phyloP scores from a whole-genome alignment of 2,888 invertebrate genomes.

The Phania funesta region DNA sequence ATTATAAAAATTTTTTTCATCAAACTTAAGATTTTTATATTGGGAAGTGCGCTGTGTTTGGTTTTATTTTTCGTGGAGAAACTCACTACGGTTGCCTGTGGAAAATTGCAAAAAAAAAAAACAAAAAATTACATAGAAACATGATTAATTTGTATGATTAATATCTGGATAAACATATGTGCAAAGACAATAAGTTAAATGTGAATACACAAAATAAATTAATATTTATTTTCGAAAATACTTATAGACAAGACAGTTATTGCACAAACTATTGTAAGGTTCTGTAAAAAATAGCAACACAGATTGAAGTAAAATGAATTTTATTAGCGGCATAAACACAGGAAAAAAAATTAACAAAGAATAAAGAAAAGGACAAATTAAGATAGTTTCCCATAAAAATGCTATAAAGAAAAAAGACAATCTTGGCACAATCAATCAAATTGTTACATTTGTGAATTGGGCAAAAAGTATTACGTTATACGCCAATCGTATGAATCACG shows the following conservation, averaged over 20 bases:
- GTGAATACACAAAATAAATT: constrained; percentile 15
- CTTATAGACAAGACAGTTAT: constrained; percentile 1
- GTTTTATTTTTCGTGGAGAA: constrained; percentile 50
- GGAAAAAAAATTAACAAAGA: too few relatives aligned
- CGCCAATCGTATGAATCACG: too few relatives aligned
- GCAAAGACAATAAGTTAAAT: constrained; percentile 3
- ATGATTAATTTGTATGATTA: constrained; percentile 48
- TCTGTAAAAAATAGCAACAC: neutral
- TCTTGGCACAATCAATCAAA: too few relatives aligned
- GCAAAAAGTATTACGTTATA: too few relatives aligned
- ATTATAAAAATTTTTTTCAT: constrained; percentile 5
- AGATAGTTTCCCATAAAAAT: too few relatives aligned
- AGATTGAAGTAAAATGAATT: too few relatives aligned
- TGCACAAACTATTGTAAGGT: neutral
- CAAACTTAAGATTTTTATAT: constrained; percentile 53
- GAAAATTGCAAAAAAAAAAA: constrained; percentile 62
- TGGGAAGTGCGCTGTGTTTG: constrained; percentile 58
- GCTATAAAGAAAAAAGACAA: too few relatives aligned
- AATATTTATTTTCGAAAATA: neutral
- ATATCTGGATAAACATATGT: constrained; percentile 1
- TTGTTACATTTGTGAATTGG: too few relatives aligned
- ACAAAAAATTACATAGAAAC: constrained; percentile 50
- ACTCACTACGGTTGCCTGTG: constrained; percentile 68
- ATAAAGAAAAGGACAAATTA: too few relatives aligned
- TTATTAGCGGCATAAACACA: too few relatives aligned